A percentile compares a stretch with the other conserved stretches of the same genome.
phyloP scores from a whole-genome alignment of 2,888 invertebrate genomes.

The Nemotelus pantherinus region DNA sequence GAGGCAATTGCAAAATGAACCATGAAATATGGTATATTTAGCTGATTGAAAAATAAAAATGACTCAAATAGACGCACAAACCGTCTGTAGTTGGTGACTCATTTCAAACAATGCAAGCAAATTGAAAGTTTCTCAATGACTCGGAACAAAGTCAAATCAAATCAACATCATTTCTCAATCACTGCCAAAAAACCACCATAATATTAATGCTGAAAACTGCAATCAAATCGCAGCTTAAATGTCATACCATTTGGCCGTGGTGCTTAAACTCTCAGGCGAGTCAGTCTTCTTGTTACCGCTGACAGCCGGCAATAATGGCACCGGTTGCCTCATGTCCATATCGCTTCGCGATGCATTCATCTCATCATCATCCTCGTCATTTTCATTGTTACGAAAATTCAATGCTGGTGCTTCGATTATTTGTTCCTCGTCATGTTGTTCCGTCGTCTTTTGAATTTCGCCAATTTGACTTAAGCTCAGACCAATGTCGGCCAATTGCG shows the following conservation, averaged over 20 bases:
- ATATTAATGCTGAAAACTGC: neutral
- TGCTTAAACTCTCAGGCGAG: neutral
- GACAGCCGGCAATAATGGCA: constrained; percentile 12
- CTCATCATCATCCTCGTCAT: constrained; percentile 1
- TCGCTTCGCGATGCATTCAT: constrained; percentile 17
- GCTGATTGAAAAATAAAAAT: too few species aligned
- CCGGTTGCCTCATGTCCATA: constrained; percentile 33
- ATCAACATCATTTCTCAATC: too few species aligned
- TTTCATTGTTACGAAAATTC: neutral
- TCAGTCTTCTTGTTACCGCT: neutral
- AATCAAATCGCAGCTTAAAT: neutral
- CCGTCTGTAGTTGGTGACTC: too few species aligned
- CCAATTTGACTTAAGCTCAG: constrained; percentile 37
- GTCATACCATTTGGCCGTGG: neutral
- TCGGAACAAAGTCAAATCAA: too few species aligned
- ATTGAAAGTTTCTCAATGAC: too few species aligned
- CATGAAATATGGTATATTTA: too few species aligned
- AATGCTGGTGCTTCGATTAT: neutral
- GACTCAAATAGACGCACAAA: too few species aligned
- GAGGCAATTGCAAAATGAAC: too few species aligned
- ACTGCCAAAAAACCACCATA: too few species aligned
- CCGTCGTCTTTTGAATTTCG: constrained; percentile 34
- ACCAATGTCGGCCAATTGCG: constrained; percentile 45
- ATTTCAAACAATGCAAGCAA: too few species aligned
- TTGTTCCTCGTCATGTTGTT: neutral